phyloP scores from a whole-genome alignment of 2,888 invertebrate genomes.

The Tenthredo mesomela region DNA sequence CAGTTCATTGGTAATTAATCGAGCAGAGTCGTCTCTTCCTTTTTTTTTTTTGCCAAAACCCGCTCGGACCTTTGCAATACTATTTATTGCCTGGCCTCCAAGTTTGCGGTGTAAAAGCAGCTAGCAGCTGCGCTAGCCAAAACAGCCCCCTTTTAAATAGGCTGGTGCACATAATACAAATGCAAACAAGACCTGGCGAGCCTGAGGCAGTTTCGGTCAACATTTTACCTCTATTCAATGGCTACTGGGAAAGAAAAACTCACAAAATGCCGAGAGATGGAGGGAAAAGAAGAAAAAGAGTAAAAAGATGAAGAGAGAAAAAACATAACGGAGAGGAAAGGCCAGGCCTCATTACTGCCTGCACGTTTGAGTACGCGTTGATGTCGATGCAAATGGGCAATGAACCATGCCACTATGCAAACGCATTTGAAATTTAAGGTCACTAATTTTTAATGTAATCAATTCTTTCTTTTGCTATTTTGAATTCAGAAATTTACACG shows the following conservation, averaged over 20 bases:
- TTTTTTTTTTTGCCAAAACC: not conserved
- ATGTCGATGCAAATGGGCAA: slow-evolving; percentile 38
- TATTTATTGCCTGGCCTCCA: not conserved
- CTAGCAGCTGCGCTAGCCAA: slow-evolving; percentile 11
- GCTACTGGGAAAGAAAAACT: not conserved
- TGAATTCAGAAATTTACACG: not conserved
- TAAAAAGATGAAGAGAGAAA: not conserved
- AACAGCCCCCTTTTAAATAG: slow-evolving; percentile 22
- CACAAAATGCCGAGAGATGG: not conserved
- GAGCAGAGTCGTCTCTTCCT: not conserved
- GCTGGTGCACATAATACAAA: slow-evolving; percentile 48
- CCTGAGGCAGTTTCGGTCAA: slow-evolving; percentile 49
- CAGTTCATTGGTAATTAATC: slow-evolving; percentile 30
- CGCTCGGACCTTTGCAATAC: not conserved
- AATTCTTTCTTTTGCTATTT: not conserved
- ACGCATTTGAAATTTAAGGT: not conserved
- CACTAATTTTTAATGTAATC: slow-evolving; percentile 10
- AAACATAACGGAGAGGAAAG: not conserved
- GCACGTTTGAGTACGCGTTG: slow-evolving; percentile 10
- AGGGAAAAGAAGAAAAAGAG: not conserved
- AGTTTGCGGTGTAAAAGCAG: slow-evolving; percentile 22
- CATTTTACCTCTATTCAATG: slow-evolving; percentile 43
- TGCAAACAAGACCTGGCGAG: slow-evolving; percentile 42
- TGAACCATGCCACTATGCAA: slow-evolving; percentile 15
- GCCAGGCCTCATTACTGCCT: slow-evolving; percentile 37